phyloP scores from a whole-genome alignment of 2,113 vertebrate species.

The Oxygymnocypris stewartii region DNA sequence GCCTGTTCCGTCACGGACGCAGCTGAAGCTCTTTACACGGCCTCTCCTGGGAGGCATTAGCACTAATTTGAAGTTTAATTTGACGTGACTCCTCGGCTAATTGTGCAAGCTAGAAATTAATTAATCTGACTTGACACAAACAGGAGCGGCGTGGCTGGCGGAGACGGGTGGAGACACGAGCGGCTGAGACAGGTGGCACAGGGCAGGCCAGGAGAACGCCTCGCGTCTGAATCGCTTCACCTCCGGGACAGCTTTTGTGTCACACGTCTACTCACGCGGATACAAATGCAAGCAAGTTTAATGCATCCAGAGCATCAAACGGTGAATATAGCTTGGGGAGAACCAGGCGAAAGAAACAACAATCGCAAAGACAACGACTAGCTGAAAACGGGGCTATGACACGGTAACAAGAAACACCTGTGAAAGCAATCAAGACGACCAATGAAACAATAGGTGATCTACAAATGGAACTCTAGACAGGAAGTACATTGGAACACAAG shows the following conservation, averaged over 20 bases:
- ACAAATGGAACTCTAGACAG: too few relatives aligned
- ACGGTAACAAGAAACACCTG: too few relatives aligned
- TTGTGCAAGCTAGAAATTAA: constrained; percentile 70
- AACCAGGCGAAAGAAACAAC: too few relatives aligned
- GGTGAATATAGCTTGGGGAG: too few relatives aligned
- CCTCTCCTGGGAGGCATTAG: constrained; percentile 65
- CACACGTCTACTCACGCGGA: too few relatives aligned
- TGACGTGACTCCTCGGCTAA: constrained; percentile 73
- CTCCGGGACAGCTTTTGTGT: neutral
- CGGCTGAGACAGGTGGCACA: constrained; percentile 66
- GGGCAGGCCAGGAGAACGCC: neutral
- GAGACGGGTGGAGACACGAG: constrained; percentile 52
- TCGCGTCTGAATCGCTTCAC: neutral
- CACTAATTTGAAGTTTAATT: constrained; percentile 82
- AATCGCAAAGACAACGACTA: too few relatives aligned
- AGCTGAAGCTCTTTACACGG: neutral
- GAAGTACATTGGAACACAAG: too few relatives aligned
- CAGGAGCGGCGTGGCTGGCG: constrained; percentile 22
- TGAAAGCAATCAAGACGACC: too few relatives aligned
- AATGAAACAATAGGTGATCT: too few relatives aligned
- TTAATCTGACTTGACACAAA: constrained; percentile 78
- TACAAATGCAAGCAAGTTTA: too few relatives aligned
- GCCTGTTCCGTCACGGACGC: neutral
- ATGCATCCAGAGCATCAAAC: too few relatives aligned
- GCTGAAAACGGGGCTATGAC: too few relatives aligned